These are phyloP conservation scores for Philereme vetulata DNA, from an alignment of 2,888 invertebrate species.

Conservation along the genomic window DNA sequence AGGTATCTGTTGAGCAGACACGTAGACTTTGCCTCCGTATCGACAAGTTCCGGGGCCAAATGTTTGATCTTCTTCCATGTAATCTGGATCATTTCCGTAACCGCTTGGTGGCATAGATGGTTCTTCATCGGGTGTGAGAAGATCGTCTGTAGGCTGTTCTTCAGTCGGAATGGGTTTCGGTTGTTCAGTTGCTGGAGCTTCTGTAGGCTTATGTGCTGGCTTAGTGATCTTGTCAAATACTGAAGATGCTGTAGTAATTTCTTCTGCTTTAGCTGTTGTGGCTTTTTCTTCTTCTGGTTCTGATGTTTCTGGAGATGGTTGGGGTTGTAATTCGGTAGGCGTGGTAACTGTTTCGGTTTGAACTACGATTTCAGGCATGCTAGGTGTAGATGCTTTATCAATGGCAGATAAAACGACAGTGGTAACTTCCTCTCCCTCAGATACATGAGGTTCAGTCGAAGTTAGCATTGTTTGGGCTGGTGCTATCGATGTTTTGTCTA, in stretches of 20 bases:
- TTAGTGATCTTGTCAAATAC: constrained; percentile 50
- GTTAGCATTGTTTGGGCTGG: constrained; percentile 13
- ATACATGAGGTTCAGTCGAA: constrained; percentile 15
- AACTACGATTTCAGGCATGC: constrained; percentile 16
- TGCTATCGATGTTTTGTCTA: constrained; percentile 17
- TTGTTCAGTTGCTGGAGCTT: constrained; percentile 51
- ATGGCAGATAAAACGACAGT: constrained; percentile 16
- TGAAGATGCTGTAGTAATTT: constrained; percentile 34
- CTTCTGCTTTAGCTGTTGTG: constrained; percentile 31
- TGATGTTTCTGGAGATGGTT: constrained; percentile 27
- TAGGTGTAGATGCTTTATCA: constrained; percentile 22
- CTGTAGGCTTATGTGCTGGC: constrained; percentile 54
- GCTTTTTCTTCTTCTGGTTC: constrained; percentile 33
- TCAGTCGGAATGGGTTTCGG: constrained; percentile 60
- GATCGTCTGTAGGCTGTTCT: constrained; percentile 62
- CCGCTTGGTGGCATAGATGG: constrained; percentile 67
- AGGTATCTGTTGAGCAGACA: constrained; percentile 97
- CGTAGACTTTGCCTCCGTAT: constrained; percentile 96
- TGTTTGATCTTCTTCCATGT: constrained; percentile 90
- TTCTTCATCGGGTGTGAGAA: constrained; percentile 63
- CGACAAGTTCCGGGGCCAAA: constrained; percentile 96
- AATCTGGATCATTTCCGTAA: constrained; percentile 85
- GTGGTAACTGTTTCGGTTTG: constrained; percentile 32
- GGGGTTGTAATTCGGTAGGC: constrained; percentile 25
- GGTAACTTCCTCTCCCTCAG: constrained; percentile 23